Evolutionary conservation across 1,140 invertebrate genomes (phyloP).

Genomic region (Monomorium pharaonis): DNA sequence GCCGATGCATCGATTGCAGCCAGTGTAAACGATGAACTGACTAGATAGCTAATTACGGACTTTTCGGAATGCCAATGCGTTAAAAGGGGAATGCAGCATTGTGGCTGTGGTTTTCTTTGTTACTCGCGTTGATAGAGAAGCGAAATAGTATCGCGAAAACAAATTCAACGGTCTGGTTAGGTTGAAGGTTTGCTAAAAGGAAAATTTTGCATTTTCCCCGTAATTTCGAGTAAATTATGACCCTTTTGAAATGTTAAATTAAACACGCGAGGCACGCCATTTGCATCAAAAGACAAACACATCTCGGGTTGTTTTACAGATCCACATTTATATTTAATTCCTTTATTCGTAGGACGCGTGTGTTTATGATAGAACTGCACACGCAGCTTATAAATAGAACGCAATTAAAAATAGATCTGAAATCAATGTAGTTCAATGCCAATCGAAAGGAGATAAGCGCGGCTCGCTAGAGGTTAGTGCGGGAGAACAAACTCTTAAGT

Average conservation of each 20-base stretch:
- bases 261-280: not conserved
- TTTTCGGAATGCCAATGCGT: conserved; percentile 16
- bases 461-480: not conserved
- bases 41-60: conserved; percentile 18
- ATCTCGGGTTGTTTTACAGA: not conserved
- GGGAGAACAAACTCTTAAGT: not conserved
- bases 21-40: conserved; percentile 24
- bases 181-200: not conserved
- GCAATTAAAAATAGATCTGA: conserved; percentile 16
- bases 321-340: not conserved
- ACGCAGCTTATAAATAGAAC: conserved; percentile 22
- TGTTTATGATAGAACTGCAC: not conserved
- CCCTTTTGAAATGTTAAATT: conserved; percentile 7
- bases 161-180: not conserved
- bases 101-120: not conserved
- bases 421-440: conserved; percentile 24
- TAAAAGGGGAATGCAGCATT: not conserved
- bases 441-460: not conserved
- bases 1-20: conserved; percentile 23
- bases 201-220: not conserved
- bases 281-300: not conserved
- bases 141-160: not conserved
- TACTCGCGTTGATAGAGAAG: not conserved
- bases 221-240: not conserved
- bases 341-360: conserved; percentile 14